Conservation (phyloP, 2,888 invertebrate species). For the Ceratothoa steindachneri region DNA sequence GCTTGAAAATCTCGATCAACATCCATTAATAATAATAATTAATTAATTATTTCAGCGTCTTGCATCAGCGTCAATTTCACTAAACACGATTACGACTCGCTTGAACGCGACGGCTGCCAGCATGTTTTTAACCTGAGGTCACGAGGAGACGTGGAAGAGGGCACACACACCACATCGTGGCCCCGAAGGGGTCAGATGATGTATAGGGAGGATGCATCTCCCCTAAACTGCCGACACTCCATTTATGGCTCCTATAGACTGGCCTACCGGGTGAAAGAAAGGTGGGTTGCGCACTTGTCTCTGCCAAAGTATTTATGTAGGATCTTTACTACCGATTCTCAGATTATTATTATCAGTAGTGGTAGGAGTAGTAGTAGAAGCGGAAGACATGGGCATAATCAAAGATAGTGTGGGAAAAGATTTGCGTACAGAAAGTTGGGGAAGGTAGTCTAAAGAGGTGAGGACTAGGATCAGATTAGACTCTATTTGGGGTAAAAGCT, state of each 20-base stretch:
- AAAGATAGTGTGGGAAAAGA: no score
- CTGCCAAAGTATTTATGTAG: neutral
- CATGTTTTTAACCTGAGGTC: neutral
- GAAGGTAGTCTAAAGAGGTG: no score
- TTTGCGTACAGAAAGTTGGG: no score
- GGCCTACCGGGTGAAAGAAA: neutral
- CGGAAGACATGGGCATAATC: no score
- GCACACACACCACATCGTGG: neutral
- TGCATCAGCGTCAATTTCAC: neutral
- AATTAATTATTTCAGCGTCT: neutral
- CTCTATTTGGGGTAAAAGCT: no score
- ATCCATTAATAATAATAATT: no score
- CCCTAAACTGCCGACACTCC: neutral
- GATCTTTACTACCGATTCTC: no score
- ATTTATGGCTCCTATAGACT: neutral
- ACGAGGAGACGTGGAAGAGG: neutral
- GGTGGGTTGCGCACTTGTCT: neutral
- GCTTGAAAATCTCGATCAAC: no score
- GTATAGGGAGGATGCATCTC: neutral
- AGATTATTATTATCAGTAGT: no score
- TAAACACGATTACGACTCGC: neutral
- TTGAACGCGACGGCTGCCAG: neutral
- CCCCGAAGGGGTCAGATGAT: neutral
- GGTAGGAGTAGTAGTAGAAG: no score
- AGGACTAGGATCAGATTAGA: no score